phyloP scores from a whole-genome alignment of 2,888 invertebrate genomes.

The Endotricha flammealis region DNA sequence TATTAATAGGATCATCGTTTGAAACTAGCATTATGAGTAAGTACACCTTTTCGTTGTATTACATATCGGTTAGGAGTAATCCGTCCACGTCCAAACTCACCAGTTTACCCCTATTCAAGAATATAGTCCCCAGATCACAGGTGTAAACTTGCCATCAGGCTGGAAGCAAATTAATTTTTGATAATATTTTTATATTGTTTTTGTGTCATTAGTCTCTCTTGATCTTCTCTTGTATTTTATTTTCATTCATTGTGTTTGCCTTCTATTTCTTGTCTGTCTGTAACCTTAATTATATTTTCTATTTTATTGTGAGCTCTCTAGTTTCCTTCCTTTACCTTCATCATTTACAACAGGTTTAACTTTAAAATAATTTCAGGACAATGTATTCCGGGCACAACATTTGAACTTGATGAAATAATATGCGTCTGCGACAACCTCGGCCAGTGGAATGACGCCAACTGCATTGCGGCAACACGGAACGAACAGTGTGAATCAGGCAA shows the following conservation, averaged over 20 bases:
- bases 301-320: conserved; percentile 3
- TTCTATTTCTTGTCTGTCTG: too few species aligned
- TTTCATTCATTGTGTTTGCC: too few species aligned
- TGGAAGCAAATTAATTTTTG: too few species aligned
- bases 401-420: conserved; percentile 43
- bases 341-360: conserved; percentile 11
- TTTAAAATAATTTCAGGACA: conserved; percentile 31
- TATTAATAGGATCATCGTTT: conserved; percentile 34
- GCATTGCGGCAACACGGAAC: conserved; percentile 10
- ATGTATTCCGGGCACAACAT: conserved; percentile 57
- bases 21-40: conserved; percentile 37
- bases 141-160: too few species aligned
- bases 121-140: too few species aligned
- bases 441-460: conserved; percentile 43
- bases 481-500: conserved; percentile 49
- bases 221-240: not conserved
- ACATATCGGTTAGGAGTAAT: too few species aligned
- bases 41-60: conserved; percentile 18
- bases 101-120: too few species aligned
- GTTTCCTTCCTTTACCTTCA: conserved; percentile 1
- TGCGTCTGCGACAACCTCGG: conserved; percentile 53
- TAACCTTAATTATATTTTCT: conserved; percentile 3
- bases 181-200: too few species aligned
- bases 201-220: too few species aligned
- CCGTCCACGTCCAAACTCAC: too few species aligned